Base-by-base conservation (phyloP, 2,888 invertebrate species). In the Augochlorella aurata region DNA sequence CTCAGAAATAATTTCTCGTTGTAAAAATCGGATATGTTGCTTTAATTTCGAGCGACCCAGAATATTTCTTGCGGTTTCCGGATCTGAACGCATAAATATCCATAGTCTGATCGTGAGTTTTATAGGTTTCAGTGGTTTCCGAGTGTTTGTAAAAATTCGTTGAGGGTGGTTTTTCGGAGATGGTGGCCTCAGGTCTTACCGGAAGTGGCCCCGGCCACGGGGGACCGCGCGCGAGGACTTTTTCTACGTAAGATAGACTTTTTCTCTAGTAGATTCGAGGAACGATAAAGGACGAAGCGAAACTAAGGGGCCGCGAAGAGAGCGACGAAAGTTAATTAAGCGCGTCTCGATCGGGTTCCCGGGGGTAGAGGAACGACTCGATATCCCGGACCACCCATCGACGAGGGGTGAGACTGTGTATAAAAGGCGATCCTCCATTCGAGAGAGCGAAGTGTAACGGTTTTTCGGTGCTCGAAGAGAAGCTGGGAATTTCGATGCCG, bases 201-300 rank as follows among this genome's bases (percentile, higher is more conserved):
- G 65, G 54, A 79, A 54, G 45, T 71, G 52, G 65, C 61, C 29
- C 10, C 74, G 49, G 68, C 68, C 52, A 61, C 38, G 38, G 71
- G 63, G 82, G 84, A 81, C 81, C 84, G 85, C 81, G 89, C 81
- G 88, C 90, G 89, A 89, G 82, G 80, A 88, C 90, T 90, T 90
- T 90, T 91, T 92, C 90, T 90, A 91, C 90, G 87, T 90, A 90
- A 89, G 84, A 85, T 90, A 91, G 89, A 78, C 88, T 82, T 88
- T 61, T 88, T 88, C 85, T 82, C 87, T 88, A 87, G 85, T 85
- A 82, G 76, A 74, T 14, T 49, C 70, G 79, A 71, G 45, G 74
- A 24, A n/a, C 10, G 21, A 49, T n/a, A n/a, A 61, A 72, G 44
- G n/a, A 63, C 14, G 16, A 44, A 52, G 38, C 63, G 66, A 61